Evolutionary conservation across 2,888 invertebrate species (phyloP), one percentile per base, ranked within the genome.

Genomic region (Agrilus biguttatus): DNA sequence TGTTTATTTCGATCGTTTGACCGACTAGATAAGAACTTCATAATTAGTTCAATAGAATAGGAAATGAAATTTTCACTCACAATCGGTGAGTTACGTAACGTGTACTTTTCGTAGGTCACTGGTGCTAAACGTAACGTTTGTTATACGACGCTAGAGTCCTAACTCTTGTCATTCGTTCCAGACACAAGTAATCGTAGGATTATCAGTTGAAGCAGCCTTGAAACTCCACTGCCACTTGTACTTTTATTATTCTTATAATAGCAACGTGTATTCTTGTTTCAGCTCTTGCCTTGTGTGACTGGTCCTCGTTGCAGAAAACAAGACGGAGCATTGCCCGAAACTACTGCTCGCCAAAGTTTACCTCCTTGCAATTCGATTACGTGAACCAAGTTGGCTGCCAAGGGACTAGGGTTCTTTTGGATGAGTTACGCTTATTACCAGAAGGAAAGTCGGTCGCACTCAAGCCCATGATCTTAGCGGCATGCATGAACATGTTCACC

Each of bases 271-370:
- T 41, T 23, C 59, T 59, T 58, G 64, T 71, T 72, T 28, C 74
- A 89, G 89, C 89, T 46, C 67, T 89, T 53, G 89, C 89, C 0
- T 73, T 90, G 17, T 89, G 89, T 64, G 87, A 89, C 61, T 89
- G 88, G 88, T 88, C 88, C 0, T 77, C 77, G 46, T 71, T 89
- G 1, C 90, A 90, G 60, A 79, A 82, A 43, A 78, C 79, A 2
- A 71, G 89, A 5, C 72, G 89, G 23, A 82, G 83, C 58, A 68
- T 89, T 12, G 86, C 88, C 0, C 71, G 87, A 3, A 75, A 77
- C 14, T 86, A 86, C 57, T 88, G 87, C 64, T 84, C 85, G 0
- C 87, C 88, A 0, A 77, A 83, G 46, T 77, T 78, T 52, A 76
- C 80, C 46, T 80, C 84, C 0, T 72, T 78, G 36, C 80, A 80